These are phyloP conservation scores for Salvelinus sp. DNA, from an alignment of 2,113 vertebrate genomes.

Conservation along the genomic window DNA sequence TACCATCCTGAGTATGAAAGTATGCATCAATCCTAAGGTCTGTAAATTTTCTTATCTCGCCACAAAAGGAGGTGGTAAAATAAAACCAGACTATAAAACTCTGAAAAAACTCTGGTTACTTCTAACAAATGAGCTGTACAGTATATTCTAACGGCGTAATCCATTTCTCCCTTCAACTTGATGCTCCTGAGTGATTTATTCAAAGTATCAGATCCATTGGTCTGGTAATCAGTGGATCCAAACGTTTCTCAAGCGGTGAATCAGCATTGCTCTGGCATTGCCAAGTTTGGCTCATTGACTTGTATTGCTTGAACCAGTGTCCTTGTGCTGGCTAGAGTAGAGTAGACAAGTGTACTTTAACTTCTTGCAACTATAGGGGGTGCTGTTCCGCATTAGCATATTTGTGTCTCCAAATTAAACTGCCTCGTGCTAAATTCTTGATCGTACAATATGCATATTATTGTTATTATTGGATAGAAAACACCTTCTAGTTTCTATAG, in stretches of 20 bases:
- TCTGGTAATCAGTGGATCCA: not conserved
- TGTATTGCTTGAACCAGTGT: not conserved
- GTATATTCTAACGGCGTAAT: not conserved
- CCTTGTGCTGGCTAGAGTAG: not conserved
- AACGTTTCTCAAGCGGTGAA: not conserved
- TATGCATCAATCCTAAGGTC: not conserved
- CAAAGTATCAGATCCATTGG: not conserved
- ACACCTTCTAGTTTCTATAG: too few relatives aligned
- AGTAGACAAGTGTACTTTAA: conserved; percentile 3
- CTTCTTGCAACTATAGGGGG: too few relatives aligned
- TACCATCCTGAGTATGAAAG: not conserved
- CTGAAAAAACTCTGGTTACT: not conserved
- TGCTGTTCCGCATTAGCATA: too few relatives aligned
- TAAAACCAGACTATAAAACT: not conserved
- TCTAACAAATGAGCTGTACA: not conserved
- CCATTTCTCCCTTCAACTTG: not conserved
- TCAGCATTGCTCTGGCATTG: not conserved
- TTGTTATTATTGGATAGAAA: too few relatives aligned
- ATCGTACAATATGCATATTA: too few relatives aligned
- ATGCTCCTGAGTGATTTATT: not conserved
- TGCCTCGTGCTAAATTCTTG: too few relatives aligned
- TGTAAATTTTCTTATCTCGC: not conserved
- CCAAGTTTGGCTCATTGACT: not conserved
- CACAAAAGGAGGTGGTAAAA: not conserved
- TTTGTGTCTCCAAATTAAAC: too few relatives aligned